Evolutionary conservation across 2,888 invertebrate genomes (phyloP).

Genomic region (Sesamia inferens): DNA sequence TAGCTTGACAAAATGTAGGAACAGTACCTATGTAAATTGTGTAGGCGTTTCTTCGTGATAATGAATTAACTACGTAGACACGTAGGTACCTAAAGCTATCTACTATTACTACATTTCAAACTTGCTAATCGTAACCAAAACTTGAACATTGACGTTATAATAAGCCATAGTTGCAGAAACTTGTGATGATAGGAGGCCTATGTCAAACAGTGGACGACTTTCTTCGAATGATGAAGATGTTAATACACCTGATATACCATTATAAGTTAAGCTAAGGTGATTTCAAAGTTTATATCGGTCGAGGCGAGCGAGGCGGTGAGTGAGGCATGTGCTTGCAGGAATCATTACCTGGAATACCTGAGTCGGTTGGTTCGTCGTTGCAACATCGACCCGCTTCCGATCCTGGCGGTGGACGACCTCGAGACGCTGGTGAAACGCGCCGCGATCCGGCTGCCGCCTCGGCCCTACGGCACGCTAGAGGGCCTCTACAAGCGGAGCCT

Average conservation of each 20-base stretch:
- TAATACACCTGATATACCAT: not conserved
- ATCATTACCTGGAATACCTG: slow-evolving; percentile 97
- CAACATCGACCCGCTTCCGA: slow-evolving; percentile 93
- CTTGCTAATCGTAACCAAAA: not conserved
- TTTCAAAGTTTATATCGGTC: slow-evolving; percentile 34
- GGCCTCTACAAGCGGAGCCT: slow-evolving; percentile 91
- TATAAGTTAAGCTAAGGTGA: not conserved
- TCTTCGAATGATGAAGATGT: not conserved
- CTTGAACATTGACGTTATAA: not conserved
- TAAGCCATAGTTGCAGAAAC: not conserved
- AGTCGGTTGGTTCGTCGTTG: slow-evolving; percentile 93
- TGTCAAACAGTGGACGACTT: slow-evolving; percentile 19
- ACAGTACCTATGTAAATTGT: not conserved
- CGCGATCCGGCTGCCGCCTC: slow-evolving; percentile 93
- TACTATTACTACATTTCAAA: not conserved
- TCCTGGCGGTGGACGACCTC: slow-evolving; percentile 95
- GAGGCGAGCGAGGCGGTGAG: slow-evolving; percentile 75
- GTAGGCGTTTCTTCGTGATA: not conserved
- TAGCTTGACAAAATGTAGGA: not conserved
- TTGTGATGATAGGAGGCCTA: slow-evolving; percentile 8
- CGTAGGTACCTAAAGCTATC: not conserved
- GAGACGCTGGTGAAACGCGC: slow-evolving; percentile 94
- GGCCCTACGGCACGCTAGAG: slow-evolving; percentile 93
- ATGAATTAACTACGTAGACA: not conserved
- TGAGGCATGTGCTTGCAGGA: slow-evolving; percentile 90